Evolutionary conservation across 1,140 invertebrate genomes (phyloP).

Genomic region (Tetramorium parvispinum): DNA sequence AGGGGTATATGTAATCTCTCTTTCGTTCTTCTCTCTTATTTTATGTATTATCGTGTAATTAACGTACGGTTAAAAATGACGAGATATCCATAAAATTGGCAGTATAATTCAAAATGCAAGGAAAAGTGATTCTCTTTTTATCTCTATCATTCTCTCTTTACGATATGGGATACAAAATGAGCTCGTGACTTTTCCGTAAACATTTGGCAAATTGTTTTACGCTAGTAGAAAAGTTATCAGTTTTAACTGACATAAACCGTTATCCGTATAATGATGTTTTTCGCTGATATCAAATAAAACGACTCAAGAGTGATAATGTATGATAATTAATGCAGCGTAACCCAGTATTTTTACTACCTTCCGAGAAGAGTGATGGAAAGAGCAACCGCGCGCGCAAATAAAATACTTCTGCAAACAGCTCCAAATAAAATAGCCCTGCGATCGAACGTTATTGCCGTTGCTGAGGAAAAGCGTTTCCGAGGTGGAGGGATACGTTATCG

Average conservation of each 20-base stretch:
- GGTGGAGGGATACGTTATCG: conserved; percentile 29
- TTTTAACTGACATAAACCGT: not conserved
- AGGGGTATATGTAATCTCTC: conserved; percentile 64
- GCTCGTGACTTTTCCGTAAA: not conserved
- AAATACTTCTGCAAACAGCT: not conserved
- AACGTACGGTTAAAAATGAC: conserved; percentile 50
- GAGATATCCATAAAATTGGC: conserved; percentile 45
- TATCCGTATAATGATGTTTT: not conserved
- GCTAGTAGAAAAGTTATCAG: not conserved
- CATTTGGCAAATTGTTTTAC: not conserved
- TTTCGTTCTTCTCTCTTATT: conserved; percentile 11
- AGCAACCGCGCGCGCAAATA: not conserved
- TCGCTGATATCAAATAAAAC: not conserved
- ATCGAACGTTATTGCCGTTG: conserved; percentile 20
- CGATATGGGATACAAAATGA: not conserved
- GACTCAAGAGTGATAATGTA: not conserved
- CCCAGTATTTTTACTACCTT: not conserved
- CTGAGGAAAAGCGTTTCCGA: conserved; percentile 4
- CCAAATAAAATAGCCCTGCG: not conserved
- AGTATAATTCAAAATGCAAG: not conserved
- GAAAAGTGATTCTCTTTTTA: not conserved
- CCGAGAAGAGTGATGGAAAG: not conserved
- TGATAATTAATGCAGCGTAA: not conserved
- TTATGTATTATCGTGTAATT: conserved; percentile 21
- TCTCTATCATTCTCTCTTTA: not conserved